Evolutionary conservation across 92 coral and sea anemone genomes (phyloP).

Genomic region (Diadumene lineata): DNA sequence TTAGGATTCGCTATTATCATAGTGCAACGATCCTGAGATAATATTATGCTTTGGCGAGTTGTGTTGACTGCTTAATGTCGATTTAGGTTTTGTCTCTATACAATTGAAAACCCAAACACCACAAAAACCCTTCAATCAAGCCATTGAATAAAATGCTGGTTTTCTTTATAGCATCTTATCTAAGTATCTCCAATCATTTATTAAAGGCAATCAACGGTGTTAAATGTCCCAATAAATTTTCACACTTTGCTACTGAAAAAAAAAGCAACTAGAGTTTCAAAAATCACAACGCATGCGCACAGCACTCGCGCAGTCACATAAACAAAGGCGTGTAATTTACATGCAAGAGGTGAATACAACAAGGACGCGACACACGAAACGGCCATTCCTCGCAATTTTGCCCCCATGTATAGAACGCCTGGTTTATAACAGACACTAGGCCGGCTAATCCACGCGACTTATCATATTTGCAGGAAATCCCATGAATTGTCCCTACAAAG

Average conservation of each 20-base stretch:
- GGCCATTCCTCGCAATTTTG: slow-evolving; percentile 33
- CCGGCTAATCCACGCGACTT: slow-evolving; percentile 81
- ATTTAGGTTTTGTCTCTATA: slow-evolving; percentile 25
- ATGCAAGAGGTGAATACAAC: slow-evolving; percentile 40
- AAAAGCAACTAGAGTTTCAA: slow-evolving; percentile 22
- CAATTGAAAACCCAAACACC: slow-evolving; percentile 32
- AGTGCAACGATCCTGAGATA: slow-evolving; percentile 64
- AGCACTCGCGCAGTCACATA: slow-evolving; percentile 43
- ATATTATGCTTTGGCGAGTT: slow-evolving; percentile 79
- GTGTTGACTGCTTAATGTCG: slow-evolving; percentile 74
- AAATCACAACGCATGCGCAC: slow-evolving; percentile 48
- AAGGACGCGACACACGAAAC: slow-evolving; percentile 65
- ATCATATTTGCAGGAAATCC: slow-evolving; percentile 92
- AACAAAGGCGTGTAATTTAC: slow-evolving; percentile 70
- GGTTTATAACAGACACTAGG: slow-evolving; percentile 76
- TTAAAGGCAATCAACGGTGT: slow-evolving; percentile 64
- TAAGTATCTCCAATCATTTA: slow-evolving; percentile 67
- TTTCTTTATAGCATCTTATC: slow-evolving; percentile 50
- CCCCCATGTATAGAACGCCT: slow-evolving; percentile 58
- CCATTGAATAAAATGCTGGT: slow-evolving; percentile 36
- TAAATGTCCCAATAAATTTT: slow-evolving; percentile 49
- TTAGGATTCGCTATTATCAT: slow-evolving; percentile 64
- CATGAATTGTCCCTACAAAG: slow-evolving; percentile 78
- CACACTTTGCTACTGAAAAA: slow-evolving; percentile 31
- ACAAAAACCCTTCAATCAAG: slow-evolving; percentile 37